Evolutionary conservation across 2,113 vertebrate species (phyloP).

Genomic region (Vanacampus margaritifer): DNA sequence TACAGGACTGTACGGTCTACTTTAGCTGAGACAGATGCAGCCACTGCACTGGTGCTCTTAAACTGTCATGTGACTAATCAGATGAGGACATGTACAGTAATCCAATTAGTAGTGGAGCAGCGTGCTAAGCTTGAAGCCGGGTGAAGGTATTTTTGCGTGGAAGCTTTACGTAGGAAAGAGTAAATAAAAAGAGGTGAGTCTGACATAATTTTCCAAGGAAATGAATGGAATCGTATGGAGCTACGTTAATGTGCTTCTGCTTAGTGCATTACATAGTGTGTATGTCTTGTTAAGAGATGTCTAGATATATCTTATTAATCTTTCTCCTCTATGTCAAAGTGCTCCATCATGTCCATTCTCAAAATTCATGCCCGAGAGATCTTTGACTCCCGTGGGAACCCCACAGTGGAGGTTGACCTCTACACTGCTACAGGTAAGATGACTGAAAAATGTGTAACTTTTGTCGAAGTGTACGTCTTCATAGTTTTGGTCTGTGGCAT

Average conservation of each 20-base stretch:
- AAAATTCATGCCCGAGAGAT: constrained; percentile 89
- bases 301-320: not conserved
- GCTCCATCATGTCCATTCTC: constrained; percentile 85
- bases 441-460: not conserved
- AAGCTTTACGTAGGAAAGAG: constrained; percentile 19
- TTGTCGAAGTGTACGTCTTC: not conserved
- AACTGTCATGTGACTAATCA: constrained; percentile 52
- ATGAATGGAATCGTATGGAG: not conserved
- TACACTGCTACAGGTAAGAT: constrained; percentile 82
- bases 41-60: constrained; percentile 13
- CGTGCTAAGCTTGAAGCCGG: constrained; percentile 46
- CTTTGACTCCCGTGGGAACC: constrained; percentile 96
- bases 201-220: not conserved
- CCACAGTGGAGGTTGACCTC: constrained; percentile 94
- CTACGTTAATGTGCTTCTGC: not conserved
- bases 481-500: not conserved
- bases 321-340: constrained; percentile 55
- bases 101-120: constrained; percentile 56
- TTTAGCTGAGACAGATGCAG: constrained; percentile 18
- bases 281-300: not conserved
- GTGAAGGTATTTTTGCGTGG: constrained; percentile 55
- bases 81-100: constrained; percentile 45
- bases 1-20: not conserved
- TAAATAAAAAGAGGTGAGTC: constrained; percentile 15
- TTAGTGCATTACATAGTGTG: not conserved